phyloP scores from a whole-genome alignment of 2,113 vertebrate genomes.

The Anser cygnoides region DNA sequence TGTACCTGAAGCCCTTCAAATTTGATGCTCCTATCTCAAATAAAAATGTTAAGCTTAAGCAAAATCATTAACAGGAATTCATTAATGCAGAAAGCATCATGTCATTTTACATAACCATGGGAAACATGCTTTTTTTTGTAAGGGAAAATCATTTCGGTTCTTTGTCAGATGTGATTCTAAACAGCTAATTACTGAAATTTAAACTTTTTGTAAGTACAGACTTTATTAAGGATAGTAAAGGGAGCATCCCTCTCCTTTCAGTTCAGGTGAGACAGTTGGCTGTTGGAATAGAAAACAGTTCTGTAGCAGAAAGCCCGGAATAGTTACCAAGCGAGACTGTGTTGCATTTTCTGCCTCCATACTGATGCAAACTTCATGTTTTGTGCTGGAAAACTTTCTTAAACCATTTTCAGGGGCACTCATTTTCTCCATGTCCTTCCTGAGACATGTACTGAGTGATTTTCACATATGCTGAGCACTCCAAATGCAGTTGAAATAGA shows the following conservation, averaged over 20 bases:
- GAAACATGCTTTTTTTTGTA: too few species aligned
- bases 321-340: not conserved
- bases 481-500: not conserved
- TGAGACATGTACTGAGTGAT: not conserved
- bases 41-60: not conserved
- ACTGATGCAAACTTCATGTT: not conserved
- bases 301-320: not conserved
- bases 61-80: not conserved
- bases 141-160: too few species aligned
- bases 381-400: not conserved
- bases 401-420: not conserved
- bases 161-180: too few species aligned
- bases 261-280: not conserved
- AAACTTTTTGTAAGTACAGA: not conserved
- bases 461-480: not conserved
- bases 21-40: not conserved
- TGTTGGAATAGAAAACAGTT: not conserved
- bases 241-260: not conserved
- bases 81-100: too few species aligned
- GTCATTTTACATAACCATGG: too few species aligned
- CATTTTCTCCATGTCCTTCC: not conserved
- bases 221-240: not conserved
- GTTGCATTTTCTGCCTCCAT: not conserved
- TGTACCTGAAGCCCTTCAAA: not conserved
- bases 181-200: not conserved